A percentile compares a stretch with the other conserved stretches of the same genome.
These are phyloP conservation scores for Sphenodon punctatus DNA, from an alignment of 2,797 vertebrate genomes.

Conservation along the genomic window DNA sequence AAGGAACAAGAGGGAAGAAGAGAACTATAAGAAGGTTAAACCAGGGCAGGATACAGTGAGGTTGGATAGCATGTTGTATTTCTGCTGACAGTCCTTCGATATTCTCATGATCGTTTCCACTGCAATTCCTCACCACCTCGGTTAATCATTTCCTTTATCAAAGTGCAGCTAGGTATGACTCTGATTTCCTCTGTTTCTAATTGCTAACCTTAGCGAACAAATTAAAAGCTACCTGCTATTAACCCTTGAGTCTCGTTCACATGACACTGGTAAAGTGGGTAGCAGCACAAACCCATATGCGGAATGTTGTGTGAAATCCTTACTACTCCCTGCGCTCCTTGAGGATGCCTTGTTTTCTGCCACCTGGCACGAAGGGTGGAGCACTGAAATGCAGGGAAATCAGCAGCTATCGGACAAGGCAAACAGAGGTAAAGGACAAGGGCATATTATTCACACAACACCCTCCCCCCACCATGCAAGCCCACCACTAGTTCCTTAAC, in stretches of 20 bases:
- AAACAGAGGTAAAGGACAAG: too few species aligned
- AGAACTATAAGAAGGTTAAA: neutral
- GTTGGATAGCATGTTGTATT: conserved; percentile 43
- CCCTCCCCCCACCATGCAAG: too few species aligned
- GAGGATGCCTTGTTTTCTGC: too few species aligned
- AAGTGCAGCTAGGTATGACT: conserved; percentile 27
- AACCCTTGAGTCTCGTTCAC: neutral
- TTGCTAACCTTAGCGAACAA: conserved; percentile 18
- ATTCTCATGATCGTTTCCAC: conserved; percentile 1
- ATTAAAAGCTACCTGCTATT: conserved; percentile 26
- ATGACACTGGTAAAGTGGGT: neutral
- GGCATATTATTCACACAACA: too few species aligned
- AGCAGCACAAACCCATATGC: too few species aligned
- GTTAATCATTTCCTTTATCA: conserved; percentile 57
- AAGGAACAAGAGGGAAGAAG: neutral
- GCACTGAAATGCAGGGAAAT: too few species aligned
- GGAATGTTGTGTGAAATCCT: too few species aligned
- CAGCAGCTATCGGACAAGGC: too few species aligned
- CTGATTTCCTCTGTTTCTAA: conserved; percentile 34
- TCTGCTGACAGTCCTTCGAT: conserved; percentile 31
- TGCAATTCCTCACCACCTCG: conserved; percentile 12
- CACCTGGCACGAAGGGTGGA: too few species aligned
- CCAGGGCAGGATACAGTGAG: conserved; percentile 13
- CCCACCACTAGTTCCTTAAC: too few species aligned
- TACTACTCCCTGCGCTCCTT: too few species aligned